Conservation (phyloP, 2,888 invertebrate species). For the Drosophila anomelani region DNA sequence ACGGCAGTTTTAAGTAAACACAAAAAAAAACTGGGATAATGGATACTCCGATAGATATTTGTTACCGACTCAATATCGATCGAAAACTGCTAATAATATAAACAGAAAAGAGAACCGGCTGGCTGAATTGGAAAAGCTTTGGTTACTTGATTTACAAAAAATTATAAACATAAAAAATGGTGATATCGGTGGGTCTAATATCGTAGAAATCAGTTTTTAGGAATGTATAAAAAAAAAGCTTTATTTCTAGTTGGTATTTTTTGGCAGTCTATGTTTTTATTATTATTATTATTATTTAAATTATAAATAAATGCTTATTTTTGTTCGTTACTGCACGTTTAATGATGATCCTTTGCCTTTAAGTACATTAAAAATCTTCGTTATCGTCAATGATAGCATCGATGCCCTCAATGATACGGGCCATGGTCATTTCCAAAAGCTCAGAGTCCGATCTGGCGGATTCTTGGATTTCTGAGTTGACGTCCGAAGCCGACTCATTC, state of each 20-base stretch:
- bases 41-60: not conserved
- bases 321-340: not conserved
- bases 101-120: not conserved
- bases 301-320: not conserved
- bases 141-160: not conserved
- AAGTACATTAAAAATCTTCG: not conserved
- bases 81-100: not conserved
- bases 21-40: not conserved
- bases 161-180: not conserved
- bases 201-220: not conserved
- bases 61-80: not conserved
- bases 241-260: not conserved
- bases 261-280: not conserved
- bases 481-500: not conserved
- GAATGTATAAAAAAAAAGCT: not conserved
- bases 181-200: not conserved
- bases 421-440: not conserved
- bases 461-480: not conserved
- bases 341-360: not conserved
- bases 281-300: not conserved
- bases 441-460: not conserved
- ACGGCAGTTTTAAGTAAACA: too few relatives aligned
- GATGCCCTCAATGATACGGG: not conserved
- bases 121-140: not conserved
- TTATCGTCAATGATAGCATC: not conserved